A percentile compares a stretch with the other conserved stretches of the same genome.
Evolutionary conservation across 2,888 invertebrate species (phyloP).

Genomic region (Agrotis clavis): DNA sequence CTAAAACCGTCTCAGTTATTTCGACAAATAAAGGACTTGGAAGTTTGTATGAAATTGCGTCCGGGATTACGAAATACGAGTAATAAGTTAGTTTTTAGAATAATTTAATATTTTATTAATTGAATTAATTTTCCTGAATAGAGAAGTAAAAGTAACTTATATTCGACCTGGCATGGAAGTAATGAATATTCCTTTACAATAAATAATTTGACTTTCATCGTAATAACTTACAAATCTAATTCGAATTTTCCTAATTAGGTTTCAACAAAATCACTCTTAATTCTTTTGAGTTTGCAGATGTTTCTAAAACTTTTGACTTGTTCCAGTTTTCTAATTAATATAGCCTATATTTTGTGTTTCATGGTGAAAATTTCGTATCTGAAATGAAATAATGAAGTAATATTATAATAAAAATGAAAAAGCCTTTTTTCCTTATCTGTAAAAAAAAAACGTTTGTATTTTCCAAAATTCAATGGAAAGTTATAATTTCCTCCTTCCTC

Average conservation of each 20-base stretch:
- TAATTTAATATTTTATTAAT: not conserved
- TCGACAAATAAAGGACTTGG: no score
- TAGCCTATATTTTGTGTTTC: conserved; percentile 37
- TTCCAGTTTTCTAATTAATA: conserved; percentile 45
- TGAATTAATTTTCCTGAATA: not conserved
- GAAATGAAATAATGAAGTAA: no score
- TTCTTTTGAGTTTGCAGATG: conserved; percentile 53
- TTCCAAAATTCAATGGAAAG: conserved; percentile 1
- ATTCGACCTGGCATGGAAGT: not conserved
- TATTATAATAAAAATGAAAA: no score
- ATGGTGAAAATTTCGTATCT: conserved; percentile 24
- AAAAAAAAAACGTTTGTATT: not conserved
- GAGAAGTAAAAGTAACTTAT: not conserved
- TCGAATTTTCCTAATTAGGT: conserved; percentile 47
- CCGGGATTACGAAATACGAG: no score
- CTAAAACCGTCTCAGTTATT: no score
- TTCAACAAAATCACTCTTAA: conserved; percentile 46
- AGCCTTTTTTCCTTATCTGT: no score
- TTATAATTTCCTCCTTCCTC: not conserved
- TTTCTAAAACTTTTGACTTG: conserved; percentile 44
- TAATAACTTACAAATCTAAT: conserved; percentile 36
- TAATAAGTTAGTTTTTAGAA: no score
- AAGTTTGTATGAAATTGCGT: no score
- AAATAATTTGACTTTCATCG: conserved; percentile 23
- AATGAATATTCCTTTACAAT: conserved; percentile 12